These are phyloP conservation scores for Sinocyclocheilus anshuiensis DNA, from an alignment of 2,113 vertebrate genomes.

Conservation along the genomic window DNA sequence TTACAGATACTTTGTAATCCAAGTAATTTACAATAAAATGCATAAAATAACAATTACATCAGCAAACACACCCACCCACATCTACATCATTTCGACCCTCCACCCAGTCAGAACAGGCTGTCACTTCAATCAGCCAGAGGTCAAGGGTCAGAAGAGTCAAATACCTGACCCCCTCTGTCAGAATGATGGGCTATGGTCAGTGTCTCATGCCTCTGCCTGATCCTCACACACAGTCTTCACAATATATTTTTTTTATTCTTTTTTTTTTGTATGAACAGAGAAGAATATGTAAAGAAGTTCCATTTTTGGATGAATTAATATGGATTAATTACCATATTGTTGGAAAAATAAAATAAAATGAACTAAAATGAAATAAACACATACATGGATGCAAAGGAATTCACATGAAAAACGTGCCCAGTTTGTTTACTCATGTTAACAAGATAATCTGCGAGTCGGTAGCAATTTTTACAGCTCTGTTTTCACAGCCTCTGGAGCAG, in stretches of 20 bases:
- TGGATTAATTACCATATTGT: neutral
- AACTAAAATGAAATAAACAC: neutral
- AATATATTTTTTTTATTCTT: neutral
- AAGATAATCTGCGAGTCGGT: slow-evolving; percentile 74
- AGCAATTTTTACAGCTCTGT: slow-evolving; percentile 74
- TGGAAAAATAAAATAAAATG: neutral
- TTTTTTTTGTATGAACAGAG: neutral
- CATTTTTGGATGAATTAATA: neutral
- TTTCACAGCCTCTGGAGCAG: slow-evolving; percentile 80
- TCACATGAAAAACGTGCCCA: slow-evolving; percentile 46
- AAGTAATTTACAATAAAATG: neutral
- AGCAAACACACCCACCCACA: slow-evolving; percentile 59
- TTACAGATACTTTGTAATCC: slow-evolving; percentile 3
- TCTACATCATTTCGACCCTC: slow-evolving; percentile 75
- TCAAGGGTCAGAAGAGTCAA: slow-evolving; percentile 74
- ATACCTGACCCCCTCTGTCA: slow-evolving; percentile 75
- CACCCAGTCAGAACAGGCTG: slow-evolving; percentile 71
- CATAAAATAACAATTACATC: slow-evolving; percentile 62
- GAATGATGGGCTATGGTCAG: slow-evolving; percentile 74
- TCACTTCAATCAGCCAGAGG: slow-evolving; percentile 76
- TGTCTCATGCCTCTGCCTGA: slow-evolving; percentile 57
- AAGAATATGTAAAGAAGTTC: too few species aligned
- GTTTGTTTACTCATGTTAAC: slow-evolving; percentile 74
- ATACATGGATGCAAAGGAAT: slow-evolving; percentile 41
- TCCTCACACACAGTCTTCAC: neutral